These are phyloP conservation scores for Larimichthys polyactis DNA, from an alignment of 2,113 vertebrate genomes.

Conservation along the genomic window DNA sequence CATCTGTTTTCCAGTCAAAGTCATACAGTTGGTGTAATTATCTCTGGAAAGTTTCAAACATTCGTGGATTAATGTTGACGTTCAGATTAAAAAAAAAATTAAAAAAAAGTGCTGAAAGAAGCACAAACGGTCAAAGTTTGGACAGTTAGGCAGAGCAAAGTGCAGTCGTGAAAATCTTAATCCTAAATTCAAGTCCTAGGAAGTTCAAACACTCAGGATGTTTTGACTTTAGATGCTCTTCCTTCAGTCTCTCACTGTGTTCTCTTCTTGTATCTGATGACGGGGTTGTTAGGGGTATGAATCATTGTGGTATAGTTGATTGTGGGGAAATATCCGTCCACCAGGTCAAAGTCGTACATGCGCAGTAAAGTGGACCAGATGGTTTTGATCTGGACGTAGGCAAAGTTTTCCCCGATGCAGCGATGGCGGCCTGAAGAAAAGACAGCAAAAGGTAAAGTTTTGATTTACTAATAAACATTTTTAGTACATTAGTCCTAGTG, in stretches of 20 bases:
- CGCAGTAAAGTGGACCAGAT: constrained; percentile 97
- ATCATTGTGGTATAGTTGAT: constrained; percentile 99
- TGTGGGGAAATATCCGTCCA: constrained; percentile 92
- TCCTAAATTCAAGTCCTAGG: constrained; percentile 32
- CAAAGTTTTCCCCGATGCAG: constrained; percentile 98
- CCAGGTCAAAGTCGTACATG: constrained; percentile 92
- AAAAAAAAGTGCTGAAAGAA: background rate
- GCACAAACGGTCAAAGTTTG: constrained; percentile 2
- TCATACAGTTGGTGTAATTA: constrained; percentile 6
- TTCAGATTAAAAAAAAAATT: background rate
- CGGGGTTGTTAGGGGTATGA: constrained; percentile 93
- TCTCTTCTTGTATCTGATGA: constrained; percentile 92
- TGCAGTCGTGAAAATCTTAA: constrained; percentile 1
- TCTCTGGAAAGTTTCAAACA: constrained; percentile 21
- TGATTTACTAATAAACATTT: background rate
- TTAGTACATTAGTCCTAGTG: background rate
- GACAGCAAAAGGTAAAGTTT: background rate
- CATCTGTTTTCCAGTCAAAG: constrained; percentile 23
- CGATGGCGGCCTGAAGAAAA: constrained; percentile 91
- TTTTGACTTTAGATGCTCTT: background rate
- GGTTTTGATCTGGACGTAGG: constrained; percentile 98
- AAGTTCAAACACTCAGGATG: background rate
- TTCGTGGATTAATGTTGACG: background rate
- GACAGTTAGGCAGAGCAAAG: constrained; percentile 14
- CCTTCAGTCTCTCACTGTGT: constrained; percentile 62